Base-by-base conservation (phyloP, 1,140 invertebrate species). In the Cyclina sinensis region DNA sequence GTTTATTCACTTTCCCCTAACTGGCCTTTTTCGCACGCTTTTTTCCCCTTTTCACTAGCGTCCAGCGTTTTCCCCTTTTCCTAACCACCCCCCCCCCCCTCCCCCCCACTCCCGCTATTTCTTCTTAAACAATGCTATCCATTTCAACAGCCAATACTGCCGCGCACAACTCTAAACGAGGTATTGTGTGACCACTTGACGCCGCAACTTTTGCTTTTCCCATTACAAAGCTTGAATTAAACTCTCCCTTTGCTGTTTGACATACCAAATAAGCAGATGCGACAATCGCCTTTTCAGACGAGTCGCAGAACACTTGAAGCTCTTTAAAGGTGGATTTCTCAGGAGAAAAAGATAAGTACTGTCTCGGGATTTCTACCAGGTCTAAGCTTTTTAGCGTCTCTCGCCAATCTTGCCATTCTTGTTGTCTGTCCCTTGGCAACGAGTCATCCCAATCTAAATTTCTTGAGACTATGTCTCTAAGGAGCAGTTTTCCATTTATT, bases 121-220 rank as follows among this genome's bases (percentile, higher is more conserved):
- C n/a, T n/a, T n/a, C n/a, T n/a, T n/a, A n/a, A 30, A 88, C 39
- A 24, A 65, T 24, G 7, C 27, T 3, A 32, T 24, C 78, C 18
- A 88, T 4, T 62, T 83, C 82, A 4, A 65, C 32, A 16, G 78
- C 85, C 7, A 86, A 12, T 4, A 90, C 79, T 35, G 88, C 54
- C 21, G 39, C 65, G 35, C 82, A 85, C 0, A 68, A 35, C 24
- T 82, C 80, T 16, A 82, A 57, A 21, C 89, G 21, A 9, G 90
- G 86, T 48, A 91, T 54, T 7, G 76, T 90, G 27, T 90, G 48
- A 0, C 51, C 57, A n/a, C 46, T 68, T 21, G 39, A 43, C 0
- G 91, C 86, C 2, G 89, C 74, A 1, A 91, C 83, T 35, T 82
- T 88, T 0, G 86, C 24, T 48, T 91, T 90, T 4, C 82, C 82